Conservation (phyloP, 2,113 vertebrate species). For the Zingel zingel region DNA sequence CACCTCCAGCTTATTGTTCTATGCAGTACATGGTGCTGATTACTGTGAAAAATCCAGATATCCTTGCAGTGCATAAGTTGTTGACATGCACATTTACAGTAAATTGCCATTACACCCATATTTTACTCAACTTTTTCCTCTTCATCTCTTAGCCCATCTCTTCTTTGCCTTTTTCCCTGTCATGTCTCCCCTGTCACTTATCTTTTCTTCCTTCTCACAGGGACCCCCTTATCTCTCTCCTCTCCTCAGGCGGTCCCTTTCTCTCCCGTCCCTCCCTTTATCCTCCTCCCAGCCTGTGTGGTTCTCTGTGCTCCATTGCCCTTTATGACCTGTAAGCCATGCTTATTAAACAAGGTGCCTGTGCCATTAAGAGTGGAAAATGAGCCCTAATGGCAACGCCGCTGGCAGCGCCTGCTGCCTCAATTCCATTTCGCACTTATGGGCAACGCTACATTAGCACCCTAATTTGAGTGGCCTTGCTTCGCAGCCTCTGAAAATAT, state of each 20-base stretch:
- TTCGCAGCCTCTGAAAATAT: conserved; percentile 78
- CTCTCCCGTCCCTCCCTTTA: conserved; percentile 20
- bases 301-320: conserved; percentile 66
- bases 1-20: not conserved
- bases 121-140: not conserved
- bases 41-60: not conserved
- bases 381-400: conserved; percentile 67
- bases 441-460: conserved; percentile 76
- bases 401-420: conserved; percentile 51
- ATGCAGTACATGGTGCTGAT: not conserved
- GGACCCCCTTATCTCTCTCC: conserved; percentile 11
- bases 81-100: not conserved
- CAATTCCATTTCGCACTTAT: conserved; percentile 72
- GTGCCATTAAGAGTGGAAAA: conserved; percentile 76
- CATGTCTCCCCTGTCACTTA: conserved; percentile 20
- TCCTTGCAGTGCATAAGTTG: not conserved
- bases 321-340: conserved; percentile 83
- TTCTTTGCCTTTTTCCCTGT: not conserved
- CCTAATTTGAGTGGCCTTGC: conserved; percentile 79
- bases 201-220: conserved; percentile 18
- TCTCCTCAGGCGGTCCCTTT: conserved; percentile 22
- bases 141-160: not conserved
- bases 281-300: conserved; percentile 44
- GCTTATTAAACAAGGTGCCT: conserved; percentile 84
- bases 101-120: not conserved